Percentiles rank a stretch among this genome's conserved stretches.
Conservation (phyloP, 2,888 invertebrate species). For the Furcula furcula region DNA sequence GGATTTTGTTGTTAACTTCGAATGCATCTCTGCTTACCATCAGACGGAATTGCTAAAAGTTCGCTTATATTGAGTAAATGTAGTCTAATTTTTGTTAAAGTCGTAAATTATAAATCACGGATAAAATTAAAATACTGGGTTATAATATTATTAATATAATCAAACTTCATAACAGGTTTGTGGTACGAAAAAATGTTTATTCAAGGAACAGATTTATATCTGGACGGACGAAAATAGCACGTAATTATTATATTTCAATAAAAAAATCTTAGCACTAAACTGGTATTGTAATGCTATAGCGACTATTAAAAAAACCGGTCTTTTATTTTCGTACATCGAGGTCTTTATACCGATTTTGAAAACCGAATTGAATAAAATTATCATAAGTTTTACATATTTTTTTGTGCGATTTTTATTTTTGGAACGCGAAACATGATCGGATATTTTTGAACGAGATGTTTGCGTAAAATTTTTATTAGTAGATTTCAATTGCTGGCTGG, state of each 20-base stretch:
- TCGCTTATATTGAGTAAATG: no score
- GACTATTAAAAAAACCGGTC: slow-evolving; percentile 11
- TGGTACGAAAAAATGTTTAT: no score
- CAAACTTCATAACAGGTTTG: no score
- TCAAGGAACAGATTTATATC: background rate
- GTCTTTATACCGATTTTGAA: slow-evolving; percentile 14
- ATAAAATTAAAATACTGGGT: no score
- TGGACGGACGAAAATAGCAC: slow-evolving; percentile 6
- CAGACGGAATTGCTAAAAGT: no score
- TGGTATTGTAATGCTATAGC: no score
- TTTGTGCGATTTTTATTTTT: background rate
- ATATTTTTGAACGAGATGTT: background rate
- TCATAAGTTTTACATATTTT: background rate
- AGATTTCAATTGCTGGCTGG: slow-evolving; percentile 1
- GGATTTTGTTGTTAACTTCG: no score
- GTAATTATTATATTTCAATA: slow-evolving; percentile 1
- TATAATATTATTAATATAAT: no score
- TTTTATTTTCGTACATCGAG: slow-evolving; percentile 8
- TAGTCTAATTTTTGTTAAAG: no score
- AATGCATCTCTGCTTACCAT: no score
- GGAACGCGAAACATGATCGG: background rate
- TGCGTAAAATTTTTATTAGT: background rate
- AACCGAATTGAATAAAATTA: slow-evolving; percentile 14
- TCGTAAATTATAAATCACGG: no score
- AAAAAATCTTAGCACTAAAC: slow-evolving; percentile 4